Evolutionary conservation across 2,888 invertebrate genomes (phyloP), one percentile per base, ranked within the genome.

Genomic region (Noctua janthina): DNA sequence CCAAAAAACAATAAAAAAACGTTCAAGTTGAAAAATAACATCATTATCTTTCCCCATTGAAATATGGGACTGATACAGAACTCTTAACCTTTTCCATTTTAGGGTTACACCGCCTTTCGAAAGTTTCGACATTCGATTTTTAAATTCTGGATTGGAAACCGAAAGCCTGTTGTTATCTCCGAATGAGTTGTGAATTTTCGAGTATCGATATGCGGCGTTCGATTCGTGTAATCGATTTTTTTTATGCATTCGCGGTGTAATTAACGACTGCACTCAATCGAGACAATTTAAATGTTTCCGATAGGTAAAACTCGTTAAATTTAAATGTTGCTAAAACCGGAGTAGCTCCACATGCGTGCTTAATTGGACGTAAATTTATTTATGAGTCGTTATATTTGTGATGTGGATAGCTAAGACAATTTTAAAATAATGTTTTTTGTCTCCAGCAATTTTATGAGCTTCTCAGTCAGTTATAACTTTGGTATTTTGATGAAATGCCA

Each of bases 211-310:
- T 89, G 88, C 81, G 79, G 78, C 83, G 56, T 76, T 73, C 83
- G 87, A 90, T 87, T 88, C 88, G 89, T 79, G 89, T 91, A 91
- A 91, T 92, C 90, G 91, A 89, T 76, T 91, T 91, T 91, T 46
- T 92, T 91, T 83, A 83, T 86, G 77, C 82, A 82, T 72, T 85
- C 76, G 20, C 78, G 39, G 89, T 91, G 92, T 91, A 93, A 92
- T 93, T 93, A 91, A 88, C 91, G 92, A 91, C 92, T 94, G 94
- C 92, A 94, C 91, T 92, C 91, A 90, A 92, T 92, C 89, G 92
- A 92, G 88, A 91, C 91, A 91, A 88, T 92, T 93, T 92, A 88
- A 93, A 93, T 91, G 92, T 95, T 94, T 95, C 94, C 95, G 94
- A 94, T 94, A 88, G 90, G 86, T 85, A 88, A 90, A 92, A 92